phyloP scores from a whole-genome alignment of 2,797 vertebrate species.

The Perodicticus potto region DNA sequence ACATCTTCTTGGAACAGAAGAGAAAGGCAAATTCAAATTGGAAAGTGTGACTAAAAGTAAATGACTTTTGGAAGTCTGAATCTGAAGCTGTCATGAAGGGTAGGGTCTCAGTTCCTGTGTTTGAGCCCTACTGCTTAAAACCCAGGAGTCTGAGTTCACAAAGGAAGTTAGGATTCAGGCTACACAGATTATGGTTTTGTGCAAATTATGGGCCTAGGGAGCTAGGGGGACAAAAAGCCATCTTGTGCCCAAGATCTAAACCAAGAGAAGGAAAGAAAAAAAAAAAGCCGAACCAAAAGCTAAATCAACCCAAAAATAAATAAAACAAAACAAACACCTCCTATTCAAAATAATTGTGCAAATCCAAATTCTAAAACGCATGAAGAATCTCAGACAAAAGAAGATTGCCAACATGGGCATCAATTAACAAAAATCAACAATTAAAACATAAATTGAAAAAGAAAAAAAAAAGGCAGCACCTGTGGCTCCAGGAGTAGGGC shows the following conservation, averaged over 20 bases:
- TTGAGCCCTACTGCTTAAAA: background rate
- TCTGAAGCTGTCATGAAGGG: background rate
- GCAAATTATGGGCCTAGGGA: background rate
- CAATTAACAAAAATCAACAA: background rate
- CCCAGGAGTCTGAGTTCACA: background rate
- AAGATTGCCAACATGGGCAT: background rate
- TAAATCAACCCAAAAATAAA: background rate
- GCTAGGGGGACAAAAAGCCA: background rate
- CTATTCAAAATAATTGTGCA: background rate
- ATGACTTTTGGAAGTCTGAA: background rate
- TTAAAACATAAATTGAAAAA: background rate
- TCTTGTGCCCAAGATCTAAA: background rate
- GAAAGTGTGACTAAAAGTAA: background rate
- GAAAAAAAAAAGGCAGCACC: too few species aligned
- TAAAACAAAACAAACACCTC: background rate
- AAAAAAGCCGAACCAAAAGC: background rate
- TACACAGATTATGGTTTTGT: background rate
- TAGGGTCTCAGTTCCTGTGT: background rate
- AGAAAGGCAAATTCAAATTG: background rate
- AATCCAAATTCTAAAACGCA: slow-evolving; percentile 3
- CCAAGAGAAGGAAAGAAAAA: background rate
- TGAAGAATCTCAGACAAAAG: background rate
- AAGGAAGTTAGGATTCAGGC: background rate
- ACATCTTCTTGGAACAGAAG: background rate
- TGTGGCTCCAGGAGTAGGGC: too few species aligned